Percentiles rank a stretch among this genome's conserved stretches.
phyloP scores from a whole-genome alignment of 2,797 vertebrate species.

The Capromys pilorides region DNA sequence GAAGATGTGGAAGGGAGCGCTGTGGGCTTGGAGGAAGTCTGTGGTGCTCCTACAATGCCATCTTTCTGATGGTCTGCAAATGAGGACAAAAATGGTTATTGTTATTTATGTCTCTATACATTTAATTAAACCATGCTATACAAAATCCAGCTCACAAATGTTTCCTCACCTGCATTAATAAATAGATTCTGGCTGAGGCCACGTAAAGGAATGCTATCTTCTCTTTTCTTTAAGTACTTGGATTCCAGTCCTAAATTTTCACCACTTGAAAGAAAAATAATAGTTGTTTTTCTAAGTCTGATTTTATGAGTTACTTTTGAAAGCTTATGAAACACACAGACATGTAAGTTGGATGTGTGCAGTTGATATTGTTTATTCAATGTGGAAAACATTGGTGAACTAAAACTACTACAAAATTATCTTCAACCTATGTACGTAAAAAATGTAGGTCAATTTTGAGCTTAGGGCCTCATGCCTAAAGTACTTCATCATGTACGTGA shows the following conservation, averaged over 20 bases:
- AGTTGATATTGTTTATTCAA: neutral
- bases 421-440: neutral
- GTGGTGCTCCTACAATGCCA: neutral
- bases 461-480: neutral
- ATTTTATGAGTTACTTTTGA: slow-evolving; percentile 22
- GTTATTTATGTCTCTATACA: neutral
- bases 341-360: neutral
- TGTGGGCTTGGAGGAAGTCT: slow-evolving; percentile 68
- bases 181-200: slow-evolving; percentile 89
- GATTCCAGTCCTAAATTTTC: slow-evolving; percentile 89
- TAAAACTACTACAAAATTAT: neutral
- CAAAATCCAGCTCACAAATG: neutral
- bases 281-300: neutral
- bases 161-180: slow-evolving; percentile 85
- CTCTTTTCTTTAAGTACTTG: slow-evolving; percentile 94
- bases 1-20: slow-evolving; percentile 82
- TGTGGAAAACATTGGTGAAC: neutral
- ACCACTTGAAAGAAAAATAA: slow-evolving; percentile 81
- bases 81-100: slow-evolving; percentile 39
- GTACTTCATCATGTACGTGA: neutral
- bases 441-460: neutral
- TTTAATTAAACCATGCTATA: neutral
- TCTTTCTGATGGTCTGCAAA: slow-evolving; percentile 85
- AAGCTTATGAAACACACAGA: neutral
- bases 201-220: slow-evolving; percentile 91